Evolutionary conservation across 2,888 invertebrate genomes (phyloP).

Genomic region (Hypomecis punctinalis): DNA sequence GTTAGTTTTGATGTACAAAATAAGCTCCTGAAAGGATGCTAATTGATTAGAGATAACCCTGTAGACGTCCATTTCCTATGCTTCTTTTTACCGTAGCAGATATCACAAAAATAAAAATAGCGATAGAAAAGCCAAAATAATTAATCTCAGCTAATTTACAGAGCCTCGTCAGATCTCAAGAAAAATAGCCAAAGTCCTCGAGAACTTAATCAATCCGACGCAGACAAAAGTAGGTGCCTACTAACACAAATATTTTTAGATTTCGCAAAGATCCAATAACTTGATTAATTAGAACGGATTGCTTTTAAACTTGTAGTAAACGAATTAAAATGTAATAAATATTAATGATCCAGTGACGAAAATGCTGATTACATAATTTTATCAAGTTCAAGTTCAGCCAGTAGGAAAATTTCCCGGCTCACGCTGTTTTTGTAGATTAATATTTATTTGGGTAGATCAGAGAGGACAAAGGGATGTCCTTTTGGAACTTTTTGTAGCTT

Average conservation of each 20-base stretch:
- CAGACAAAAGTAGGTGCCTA: not conserved
- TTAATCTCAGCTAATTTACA: too few relatives aligned
- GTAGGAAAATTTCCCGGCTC: not conserved
- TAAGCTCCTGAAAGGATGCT: too few relatives aligned
- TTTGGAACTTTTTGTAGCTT: not conserved
- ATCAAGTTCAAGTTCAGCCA: conserved; percentile 1
- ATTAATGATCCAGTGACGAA: conserved; percentile 16
- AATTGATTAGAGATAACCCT: too few relatives aligned
- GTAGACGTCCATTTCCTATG: not conserved
- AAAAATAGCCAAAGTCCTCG: not conserved
- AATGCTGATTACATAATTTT: not conserved
- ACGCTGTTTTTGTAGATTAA: not conserved
- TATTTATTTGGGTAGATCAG: not conserved
- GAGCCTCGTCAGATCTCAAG: not conserved
- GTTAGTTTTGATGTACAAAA: too few relatives aligned
- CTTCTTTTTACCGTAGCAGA: too few relatives aligned
- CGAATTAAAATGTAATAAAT: conserved; percentile 24
- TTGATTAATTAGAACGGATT: conserved; percentile 4
- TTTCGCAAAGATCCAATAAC: conserved; percentile 12
- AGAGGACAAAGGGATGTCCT: not conserved
- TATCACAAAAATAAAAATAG: too few relatives aligned
- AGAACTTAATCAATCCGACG: conserved; percentile 3
- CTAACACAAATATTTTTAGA: not conserved
- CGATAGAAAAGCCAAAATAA: too few relatives aligned
- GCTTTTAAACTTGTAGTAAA: conserved; percentile 7